A percentile compares a stretch with the other conserved stretches of the same genome.
phyloP scores from a whole-genome alignment of 2,888 invertebrate genomes.

The Cephus nigrinus region DNA sequence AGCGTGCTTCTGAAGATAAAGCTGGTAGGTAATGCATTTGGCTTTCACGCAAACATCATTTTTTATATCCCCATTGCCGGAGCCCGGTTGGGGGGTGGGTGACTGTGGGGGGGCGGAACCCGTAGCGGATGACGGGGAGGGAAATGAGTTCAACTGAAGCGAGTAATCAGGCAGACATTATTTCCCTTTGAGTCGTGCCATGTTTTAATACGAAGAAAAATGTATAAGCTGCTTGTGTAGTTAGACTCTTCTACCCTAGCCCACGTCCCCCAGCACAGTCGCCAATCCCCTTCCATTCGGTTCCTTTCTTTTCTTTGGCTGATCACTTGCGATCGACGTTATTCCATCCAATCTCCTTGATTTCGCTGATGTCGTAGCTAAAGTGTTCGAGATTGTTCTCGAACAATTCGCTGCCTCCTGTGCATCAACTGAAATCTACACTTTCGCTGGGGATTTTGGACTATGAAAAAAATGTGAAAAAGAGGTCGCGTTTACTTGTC shows the following conservation, averaged over 20 bases:
- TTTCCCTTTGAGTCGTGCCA: constrained; percentile 62
- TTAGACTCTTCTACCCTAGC: neutral
- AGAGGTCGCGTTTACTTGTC: too few relatives aligned
- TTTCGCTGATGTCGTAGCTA: neutral
- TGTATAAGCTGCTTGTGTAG: constrained; percentile 52
- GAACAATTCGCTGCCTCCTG: too few relatives aligned
- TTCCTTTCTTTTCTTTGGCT: neutral
- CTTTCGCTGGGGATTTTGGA: too few relatives aligned
- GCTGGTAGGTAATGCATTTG: constrained; percentile 63
- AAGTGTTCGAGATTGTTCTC: neutral
- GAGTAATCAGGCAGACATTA: constrained; percentile 67
- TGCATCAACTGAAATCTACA: too few relatives aligned
- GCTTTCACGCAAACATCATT: constrained; percentile 66
- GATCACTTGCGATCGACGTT: constrained; percentile 46
- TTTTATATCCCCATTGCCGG: constrained; percentile 58
- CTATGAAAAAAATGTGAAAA: too few relatives aligned
- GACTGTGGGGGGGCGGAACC: constrained; percentile 5
- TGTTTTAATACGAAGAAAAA: constrained; percentile 62
- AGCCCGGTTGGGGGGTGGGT: constrained; percentile 20
- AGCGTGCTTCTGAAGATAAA: constrained; percentile 63
- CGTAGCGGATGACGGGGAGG: constrained; percentile 20
- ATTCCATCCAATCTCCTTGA: constrained; percentile 35
- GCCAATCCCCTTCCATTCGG: neutral
- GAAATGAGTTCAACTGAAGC: constrained; percentile 57
- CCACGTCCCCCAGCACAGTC: neutral